A percentile compares a stretch with the other conserved stretches of the same genome.
These are phyloP conservation scores for Amphiprion ocellaris DNA, from an alignment of 2,113 vertebrate genomes.

Conservation along the genomic window DNA sequence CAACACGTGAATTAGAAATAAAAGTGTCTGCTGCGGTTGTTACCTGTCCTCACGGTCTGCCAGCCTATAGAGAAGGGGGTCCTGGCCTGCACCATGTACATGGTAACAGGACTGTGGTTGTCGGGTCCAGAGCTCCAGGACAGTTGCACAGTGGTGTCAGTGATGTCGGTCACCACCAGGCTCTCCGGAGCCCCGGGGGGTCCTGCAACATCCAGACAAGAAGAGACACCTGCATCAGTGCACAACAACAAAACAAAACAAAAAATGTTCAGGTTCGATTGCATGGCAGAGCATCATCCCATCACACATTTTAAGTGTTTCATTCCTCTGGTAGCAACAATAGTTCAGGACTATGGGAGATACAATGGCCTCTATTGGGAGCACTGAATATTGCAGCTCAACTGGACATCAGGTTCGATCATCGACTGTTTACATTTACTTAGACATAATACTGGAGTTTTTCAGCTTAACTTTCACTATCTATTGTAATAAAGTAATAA, in stretches of 20 bases:
- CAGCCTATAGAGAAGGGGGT: conserved; percentile 85
- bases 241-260: conserved; percentile 12
- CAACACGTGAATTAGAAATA: background rate
- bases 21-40: background rate
- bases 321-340: no score
- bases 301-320: no score
- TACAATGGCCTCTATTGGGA: no score
- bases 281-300: no score
- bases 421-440: no score
- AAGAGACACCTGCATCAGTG: conserved; percentile 50
- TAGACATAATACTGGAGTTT: no score
- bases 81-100: conserved; percentile 80
- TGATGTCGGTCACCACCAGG: conserved; percentile 78
- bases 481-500: no score
- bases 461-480: no score
- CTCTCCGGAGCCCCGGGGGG: conserved; percentile 81
- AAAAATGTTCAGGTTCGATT: conserved; percentile 20
- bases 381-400: no score
- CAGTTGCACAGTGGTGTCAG: conserved; percentile 81
- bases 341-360: no score
- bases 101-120: conserved; percentile 84
- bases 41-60: conserved; percentile 83
- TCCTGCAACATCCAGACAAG: conserved; percentile 68
- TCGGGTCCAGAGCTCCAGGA: conserved; percentile 82
- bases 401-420: no score